phyloP scores from a whole-genome alignment of 2,888 invertebrate species.

The Metellina segmentata region DNA sequence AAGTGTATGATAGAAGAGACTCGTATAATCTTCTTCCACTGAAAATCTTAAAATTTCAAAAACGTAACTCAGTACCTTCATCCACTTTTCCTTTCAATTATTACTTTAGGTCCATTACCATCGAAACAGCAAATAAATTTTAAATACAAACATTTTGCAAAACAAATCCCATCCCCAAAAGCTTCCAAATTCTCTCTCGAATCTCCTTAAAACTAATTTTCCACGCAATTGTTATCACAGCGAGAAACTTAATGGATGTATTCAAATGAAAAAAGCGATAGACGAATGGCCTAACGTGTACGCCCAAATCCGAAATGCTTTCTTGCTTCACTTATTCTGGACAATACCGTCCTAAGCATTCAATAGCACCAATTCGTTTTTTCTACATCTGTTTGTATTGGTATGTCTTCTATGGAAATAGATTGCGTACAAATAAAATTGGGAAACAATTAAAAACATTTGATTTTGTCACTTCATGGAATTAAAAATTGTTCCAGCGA shows the following conservation, averaged over 20 bases:
- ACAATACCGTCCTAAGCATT: neutral
- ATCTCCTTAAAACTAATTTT: neutral
- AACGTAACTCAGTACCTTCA: too few relatives aligned
- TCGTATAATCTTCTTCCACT: too few relatives aligned
- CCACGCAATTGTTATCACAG: slow-evolving; percentile 17
- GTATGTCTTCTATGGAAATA: slow-evolving; percentile 18
- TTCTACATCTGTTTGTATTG: slow-evolving; percentile 8
- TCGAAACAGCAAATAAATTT: too few relatives aligned
- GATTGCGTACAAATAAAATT: neutral
- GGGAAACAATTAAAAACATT: neutral
- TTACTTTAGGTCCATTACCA: neutral
- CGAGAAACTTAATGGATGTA: slow-evolving; percentile 10
- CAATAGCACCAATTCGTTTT: slow-evolving; percentile 14
- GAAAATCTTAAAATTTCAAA: too few relatives aligned
- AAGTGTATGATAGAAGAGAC: too few relatives aligned
- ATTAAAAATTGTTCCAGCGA: neutral
- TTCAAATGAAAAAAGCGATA: neutral
- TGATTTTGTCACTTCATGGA: neutral
- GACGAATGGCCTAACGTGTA: neutral
- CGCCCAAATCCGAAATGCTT: slow-evolving; percentile 6
- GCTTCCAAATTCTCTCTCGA: too few relatives aligned
- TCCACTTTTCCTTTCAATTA: neutral
- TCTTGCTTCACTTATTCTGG: neutral
- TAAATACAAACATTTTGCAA: too few relatives aligned
- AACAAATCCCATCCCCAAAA: too few relatives aligned